Evolutionary conservation across 2,888 invertebrate species (phyloP).

Genomic region (Gryllus longicercus): DNA sequence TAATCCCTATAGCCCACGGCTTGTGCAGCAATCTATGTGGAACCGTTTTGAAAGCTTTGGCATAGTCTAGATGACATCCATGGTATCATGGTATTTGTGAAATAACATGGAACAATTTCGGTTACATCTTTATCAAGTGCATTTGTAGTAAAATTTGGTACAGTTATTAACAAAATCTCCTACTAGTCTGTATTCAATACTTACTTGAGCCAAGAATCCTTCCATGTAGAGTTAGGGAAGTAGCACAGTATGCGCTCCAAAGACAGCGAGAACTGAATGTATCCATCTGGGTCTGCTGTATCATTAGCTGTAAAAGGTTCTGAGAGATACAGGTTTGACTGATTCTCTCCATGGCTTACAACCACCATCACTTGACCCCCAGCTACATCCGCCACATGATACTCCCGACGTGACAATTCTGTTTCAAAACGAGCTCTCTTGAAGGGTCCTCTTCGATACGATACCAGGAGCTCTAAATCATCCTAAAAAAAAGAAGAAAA

Average conservation of each 20-base stretch:
- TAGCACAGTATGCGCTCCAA: slow-evolving; percentile 77
- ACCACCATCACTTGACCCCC: slow-evolving; percentile 77
- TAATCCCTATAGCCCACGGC: too few relatives aligned
- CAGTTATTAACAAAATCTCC: background rate
- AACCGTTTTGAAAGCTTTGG: too few relatives aligned
- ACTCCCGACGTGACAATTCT: slow-evolving; percentile 52
- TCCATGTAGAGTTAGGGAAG: slow-evolving; percentile 78
- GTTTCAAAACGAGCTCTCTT: slow-evolving; percentile 69
- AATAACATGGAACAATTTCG: too few relatives aligned
- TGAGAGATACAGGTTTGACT: slow-evolving; percentile 78
- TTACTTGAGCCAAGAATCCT: slow-evolving; percentile 79
- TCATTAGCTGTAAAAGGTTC: slow-evolving; percentile 56
- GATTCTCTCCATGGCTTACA: slow-evolving; percentile 69
- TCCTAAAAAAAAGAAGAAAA: slow-evolving; percentile 40
- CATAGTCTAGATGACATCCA: too few relatives aligned
- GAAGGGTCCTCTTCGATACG: slow-evolving; percentile 69
- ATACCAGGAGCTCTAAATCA: slow-evolving; percentile 67
- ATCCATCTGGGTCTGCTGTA: slow-evolving; percentile 41
- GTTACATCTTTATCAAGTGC: too few relatives aligned
- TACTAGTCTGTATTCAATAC: slow-evolving; percentile 43
- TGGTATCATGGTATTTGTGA: too few relatives aligned
- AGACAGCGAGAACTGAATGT: slow-evolving; percentile 72
- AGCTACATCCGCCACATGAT: slow-evolving; percentile 80
- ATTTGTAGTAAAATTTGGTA: too few relatives aligned
- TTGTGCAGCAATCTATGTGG: too few relatives aligned